These are phyloP conservation scores for Enteromius radiatus DNA, from an alignment of 2,797 vertebrate species.

Conservation along the genomic window DNA sequence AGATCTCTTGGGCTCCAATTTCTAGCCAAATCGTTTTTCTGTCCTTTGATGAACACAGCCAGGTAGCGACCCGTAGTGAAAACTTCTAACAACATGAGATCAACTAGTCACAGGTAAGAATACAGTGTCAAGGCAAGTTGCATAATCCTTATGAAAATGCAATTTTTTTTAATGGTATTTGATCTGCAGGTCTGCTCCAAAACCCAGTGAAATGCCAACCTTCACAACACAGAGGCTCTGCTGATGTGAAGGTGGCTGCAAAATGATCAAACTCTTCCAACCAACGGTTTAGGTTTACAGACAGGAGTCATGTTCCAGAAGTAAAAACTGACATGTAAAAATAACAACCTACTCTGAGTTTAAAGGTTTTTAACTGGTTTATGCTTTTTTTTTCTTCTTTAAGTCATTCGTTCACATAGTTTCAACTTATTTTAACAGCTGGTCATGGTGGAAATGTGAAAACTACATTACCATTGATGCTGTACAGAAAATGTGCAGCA, in stretches of 20 bases:
- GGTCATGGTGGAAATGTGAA: no score
- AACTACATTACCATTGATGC: no score
- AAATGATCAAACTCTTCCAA: background rate
- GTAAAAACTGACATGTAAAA: background rate
- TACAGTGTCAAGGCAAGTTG: background rate
- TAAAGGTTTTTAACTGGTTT: no score
- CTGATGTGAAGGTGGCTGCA: background rate
- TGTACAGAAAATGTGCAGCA: no score
- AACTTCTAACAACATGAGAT: constrained; percentile 51
- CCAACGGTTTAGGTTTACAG: background rate
- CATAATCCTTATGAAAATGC: background rate
- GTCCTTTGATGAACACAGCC: constrained; percentile 50
- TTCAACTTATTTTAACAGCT: no score
- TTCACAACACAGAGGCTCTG: background rate
- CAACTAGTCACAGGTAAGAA: background rate
- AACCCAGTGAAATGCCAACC: background rate
- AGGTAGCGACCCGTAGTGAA: constrained; percentile 58
- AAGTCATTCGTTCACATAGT: no score
- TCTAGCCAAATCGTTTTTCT: constrained; percentile 40
- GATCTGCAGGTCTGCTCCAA: background rate
- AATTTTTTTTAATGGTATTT: background rate
- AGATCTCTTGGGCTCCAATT: constrained; percentile 28
- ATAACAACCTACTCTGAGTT: no score
- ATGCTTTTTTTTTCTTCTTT: no score
- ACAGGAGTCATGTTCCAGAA: background rate